phyloP scores from a whole-genome alignment of 2,888 invertebrate genomes.

The Agapostemon virescens region DNA sequence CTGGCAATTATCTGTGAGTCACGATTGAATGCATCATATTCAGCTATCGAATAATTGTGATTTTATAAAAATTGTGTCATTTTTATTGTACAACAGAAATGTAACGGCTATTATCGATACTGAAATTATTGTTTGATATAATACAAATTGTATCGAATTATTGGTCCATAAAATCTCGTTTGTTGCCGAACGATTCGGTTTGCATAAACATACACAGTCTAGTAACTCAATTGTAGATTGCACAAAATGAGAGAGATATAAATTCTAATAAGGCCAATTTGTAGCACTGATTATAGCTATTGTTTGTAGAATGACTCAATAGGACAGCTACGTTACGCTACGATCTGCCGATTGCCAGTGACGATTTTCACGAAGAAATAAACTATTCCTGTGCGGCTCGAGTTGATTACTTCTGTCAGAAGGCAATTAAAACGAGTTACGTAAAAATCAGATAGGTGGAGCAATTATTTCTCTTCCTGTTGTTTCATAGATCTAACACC shows the following conservation, averaged over 20 bases:
- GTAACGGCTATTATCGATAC: background rate
- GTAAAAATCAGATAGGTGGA: conserved; percentile 38
- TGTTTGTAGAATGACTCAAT: background rate
- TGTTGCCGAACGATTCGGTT: background rate
- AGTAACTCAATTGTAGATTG: background rate
- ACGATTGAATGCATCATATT: background rate
- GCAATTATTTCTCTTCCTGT: conserved; percentile 54
- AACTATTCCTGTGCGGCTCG: background rate
- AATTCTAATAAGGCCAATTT: background rate
- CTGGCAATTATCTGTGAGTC: background rate
- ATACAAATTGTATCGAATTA: background rate
- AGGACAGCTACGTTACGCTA: background rate
- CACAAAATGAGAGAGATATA: background rate
- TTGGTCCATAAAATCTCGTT: background rate
- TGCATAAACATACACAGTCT: background rate
- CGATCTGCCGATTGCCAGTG: background rate
- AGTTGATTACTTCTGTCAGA: conserved; percentile 8
- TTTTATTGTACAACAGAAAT: background rate
- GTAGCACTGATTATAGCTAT: background rate
- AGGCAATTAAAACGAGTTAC: conserved; percentile 37
- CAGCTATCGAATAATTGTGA: background rate
- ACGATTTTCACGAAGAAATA: background rate
- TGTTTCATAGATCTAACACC: conserved; percentile 30
- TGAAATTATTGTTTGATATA: background rate
- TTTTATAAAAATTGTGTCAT: too few relatives aligned